These are phyloP conservation scores for Caenorhabditis becei DNA, from an alignment of 2,888 invertebrate species.

Conservation along the genomic window DNA sequence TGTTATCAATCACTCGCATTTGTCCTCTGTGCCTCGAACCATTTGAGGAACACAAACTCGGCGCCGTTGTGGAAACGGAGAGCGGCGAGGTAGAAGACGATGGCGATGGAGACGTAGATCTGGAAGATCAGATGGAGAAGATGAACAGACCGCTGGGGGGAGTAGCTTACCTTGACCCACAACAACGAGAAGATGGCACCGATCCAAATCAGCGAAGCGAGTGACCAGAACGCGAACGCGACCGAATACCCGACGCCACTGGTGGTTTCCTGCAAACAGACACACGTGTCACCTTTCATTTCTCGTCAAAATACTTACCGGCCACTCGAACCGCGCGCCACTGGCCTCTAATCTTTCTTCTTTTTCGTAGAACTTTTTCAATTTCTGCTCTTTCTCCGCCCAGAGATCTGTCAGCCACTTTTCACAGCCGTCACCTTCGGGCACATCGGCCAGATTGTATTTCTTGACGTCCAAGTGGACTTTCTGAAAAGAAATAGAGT, in stretches of 20 bases:
- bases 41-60: constrained; percentile 74
- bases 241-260: constrained; percentile 67
- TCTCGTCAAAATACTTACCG: constrained; percentile 47
- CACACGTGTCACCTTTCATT: constrained; percentile 4
- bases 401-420: constrained; percentile 82
- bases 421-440: constrained; percentile 64
- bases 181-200: constrained; percentile 48
- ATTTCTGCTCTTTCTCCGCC: constrained; percentile 82
- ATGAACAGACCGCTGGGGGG: not conserved
- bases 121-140: constrained; percentile 18
- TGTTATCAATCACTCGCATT: constrained; percentile 1
- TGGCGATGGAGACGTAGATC: constrained; percentile 68
- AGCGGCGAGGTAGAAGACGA: constrained; percentile 69
- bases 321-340: constrained; percentile 66
- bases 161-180: constrained; percentile 57
- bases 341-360: constrained; percentile 57
- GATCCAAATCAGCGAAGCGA: constrained; percentile 72
- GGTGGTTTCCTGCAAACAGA: constrained; percentile 58
- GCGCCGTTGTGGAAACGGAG: constrained; percentile 70
- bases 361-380: constrained; percentile 70
- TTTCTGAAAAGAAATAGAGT: constrained; percentile 36
- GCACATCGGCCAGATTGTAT: constrained; percentile 58
- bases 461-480: constrained; percentile 69
- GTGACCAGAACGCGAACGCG: constrained; percentile 74
- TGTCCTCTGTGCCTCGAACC: constrained; percentile 69